Base-by-base conservation (phyloP, 2,113 vertebrate species). In the Hippocampus zosterae region DNA sequence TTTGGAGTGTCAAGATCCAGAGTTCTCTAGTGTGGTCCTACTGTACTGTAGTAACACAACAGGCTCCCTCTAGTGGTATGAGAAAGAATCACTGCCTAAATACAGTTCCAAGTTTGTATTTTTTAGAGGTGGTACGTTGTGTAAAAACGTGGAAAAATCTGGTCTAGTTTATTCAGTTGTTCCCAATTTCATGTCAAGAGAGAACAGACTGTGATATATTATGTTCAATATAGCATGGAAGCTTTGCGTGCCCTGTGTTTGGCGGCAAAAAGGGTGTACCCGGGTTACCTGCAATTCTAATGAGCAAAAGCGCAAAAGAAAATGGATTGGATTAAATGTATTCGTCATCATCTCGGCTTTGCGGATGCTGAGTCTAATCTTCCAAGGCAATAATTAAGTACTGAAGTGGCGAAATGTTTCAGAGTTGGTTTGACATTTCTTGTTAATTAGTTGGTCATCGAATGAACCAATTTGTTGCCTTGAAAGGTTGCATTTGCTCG, bases 401-500 rank as follows among this genome's bases (percentile, higher is more conserved):
- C 10, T n/a, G 46, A 65, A 69, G 57, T 48, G 46, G 3, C 18
- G 9, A 44, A 37, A 57, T 21, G 25, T 8, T 75, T 44, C 33
- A 52, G 29, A 60, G 64, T 61, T 66, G 57, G 23, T 67, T 12
- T 41, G 42, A 27, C 57, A 72, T 44, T 53, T 63, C 64, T 63
- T 57, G 23, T 21, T 52, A n/a, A 69, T 69, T 41, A 25, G 10
- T 37, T 40, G 52, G 1, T 59, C 53, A 50, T 55, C 37, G 44
- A 10, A 44, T 67, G 56, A 46, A n/a, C 27, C 48, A 11, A 53
- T 53, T 53, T 37, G 11, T 67, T 27, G 11, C n/a, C 3, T 52
- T 19, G 19, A 44, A 64, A 64, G 62, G 41, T 52, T 52, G 27
- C 46, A 40, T 67, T 66, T 53, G 8, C 25, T 41, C 21, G 2